These are phyloP conservation scores for Nipponacmea schrenckii DNA, from an alignment of 2,888 invertebrate species.

Conservation along the genomic window DNA sequence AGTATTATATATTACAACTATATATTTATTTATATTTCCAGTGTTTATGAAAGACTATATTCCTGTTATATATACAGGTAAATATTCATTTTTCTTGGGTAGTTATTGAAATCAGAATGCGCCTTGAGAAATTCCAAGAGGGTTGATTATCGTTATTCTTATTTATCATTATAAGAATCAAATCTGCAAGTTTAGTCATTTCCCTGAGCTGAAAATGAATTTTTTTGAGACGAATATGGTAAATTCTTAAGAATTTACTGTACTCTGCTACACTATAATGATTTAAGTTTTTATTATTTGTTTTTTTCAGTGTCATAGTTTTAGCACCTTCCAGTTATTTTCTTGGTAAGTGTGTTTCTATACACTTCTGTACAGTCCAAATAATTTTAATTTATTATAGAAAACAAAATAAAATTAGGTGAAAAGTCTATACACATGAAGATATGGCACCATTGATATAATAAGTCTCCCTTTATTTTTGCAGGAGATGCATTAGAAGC, in stretches of 20 bases:
- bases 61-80: slow-evolving; percentile 58
- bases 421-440: too few species aligned
- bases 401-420: too few species aligned
- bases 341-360: slow-evolving; percentile 42
- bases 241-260: too few species aligned
- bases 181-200: neutral
- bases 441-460: too few species aligned
- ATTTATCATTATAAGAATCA: too few species aligned
- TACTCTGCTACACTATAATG: too few species aligned
- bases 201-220: neutral
- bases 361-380: too few species aligned
- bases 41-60: slow-evolving; percentile 51
- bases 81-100: slow-evolving; percentile 14
- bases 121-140: neutral
- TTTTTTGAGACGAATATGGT: neutral
- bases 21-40: slow-evolving; percentile 42
- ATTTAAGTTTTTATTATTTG: neutral
- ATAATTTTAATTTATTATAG: too few species aligned
- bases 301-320: slow-evolving; percentile 51
- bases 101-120: too few species aligned
- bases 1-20: too few species aligned
- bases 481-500: slow-evolving; percentile 52
- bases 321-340: slow-evolving; percentile 57
- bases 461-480: neutral
- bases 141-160: too few species aligned